Base-by-base conservation (phyloP, 2,797 vertebrate genomes). In the Coluber constrictor region DNA sequence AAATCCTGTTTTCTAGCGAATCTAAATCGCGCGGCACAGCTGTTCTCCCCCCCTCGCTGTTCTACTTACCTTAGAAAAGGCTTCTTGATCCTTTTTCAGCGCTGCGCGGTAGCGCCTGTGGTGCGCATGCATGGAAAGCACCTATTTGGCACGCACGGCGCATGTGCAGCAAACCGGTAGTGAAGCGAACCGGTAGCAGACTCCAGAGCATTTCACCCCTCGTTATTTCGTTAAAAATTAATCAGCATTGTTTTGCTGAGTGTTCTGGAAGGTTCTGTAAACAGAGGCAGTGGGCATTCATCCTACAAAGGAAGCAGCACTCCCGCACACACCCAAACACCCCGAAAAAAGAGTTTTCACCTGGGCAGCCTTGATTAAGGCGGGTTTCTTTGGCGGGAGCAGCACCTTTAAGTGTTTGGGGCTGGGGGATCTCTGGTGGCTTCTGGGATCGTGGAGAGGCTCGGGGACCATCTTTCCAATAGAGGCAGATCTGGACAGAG, bases 381-480 rank as follows among this genome's bases (percentile, higher is more conserved):
- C 94, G 95, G 96, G 94, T 95, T 97, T 98, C 96, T 97, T 98
- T 47, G 87, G 87, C 0, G 66, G 27, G 25, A 47, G 57, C 43
- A 96, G 89, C 56, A 95, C 93, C 94, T 95, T 98, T 32, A 95
- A 9, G 93, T 91, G 90, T 96, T 96, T 98, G 88, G 95, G 86
- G 66, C 27, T 91, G 63, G 95, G 32, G 5, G 95, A 86, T 23
- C 25, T 95, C 61, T 70, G 92, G 47, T 94, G 90, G 89, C 87
- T 97, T 96, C 89, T 97, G n/a, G 94, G 87, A 57, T 89, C 97
- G 79, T 96, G 96, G 20, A 92, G 96, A 12, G 29, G 91, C 86
- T 97, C 91, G 23, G 96, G 79, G 20, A 79, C 10, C 0, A 97
- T 47, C 97, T 98, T 99, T 0, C 95, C 94, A 15, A 95, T 79